Percentiles rank a stretch among this genome's conserved stretches.
Conservation (phyloP, 2,797 vertebrate species). For the Schizopygopsis pylzovi region DNA sequence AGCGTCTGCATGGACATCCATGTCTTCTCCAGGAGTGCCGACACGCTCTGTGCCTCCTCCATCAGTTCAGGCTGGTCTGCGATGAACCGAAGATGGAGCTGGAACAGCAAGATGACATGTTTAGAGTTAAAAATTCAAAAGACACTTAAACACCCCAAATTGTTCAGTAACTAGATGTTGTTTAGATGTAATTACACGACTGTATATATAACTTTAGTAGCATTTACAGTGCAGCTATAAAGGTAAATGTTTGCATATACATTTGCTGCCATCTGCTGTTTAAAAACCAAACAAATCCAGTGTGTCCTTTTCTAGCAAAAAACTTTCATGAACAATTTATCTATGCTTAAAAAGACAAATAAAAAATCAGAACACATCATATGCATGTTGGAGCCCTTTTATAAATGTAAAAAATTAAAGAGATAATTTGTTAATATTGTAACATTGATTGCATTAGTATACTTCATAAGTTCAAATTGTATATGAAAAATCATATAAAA, state of each 20-base stretch:
- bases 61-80: conserved; percentile 81
- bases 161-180: too few species aligned
- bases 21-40: conserved; percentile 78
- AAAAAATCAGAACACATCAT: neutral
- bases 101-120: conserved; percentile 30
- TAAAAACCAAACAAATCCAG: neutral
- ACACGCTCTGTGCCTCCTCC: conserved; percentile 79
- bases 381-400: neutral
- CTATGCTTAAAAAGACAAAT: neutral
- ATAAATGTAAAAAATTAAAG: neutral
- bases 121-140: neutral
- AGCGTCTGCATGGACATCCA: conserved; percentile 86
- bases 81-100: conserved; percentile 88
- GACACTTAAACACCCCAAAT: neutral
- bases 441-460: neutral
- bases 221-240: neutral
- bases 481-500: neutral
- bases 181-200: neutral
- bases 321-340: neutral
- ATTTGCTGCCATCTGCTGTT: conserved; percentile 57
- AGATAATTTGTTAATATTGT: neutral
- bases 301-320: neutral
- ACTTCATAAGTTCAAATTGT: neutral
- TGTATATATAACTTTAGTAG: too few species aligned
- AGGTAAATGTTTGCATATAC: neutral